These are phyloP conservation scores for Diplazon laetatorius DNA, from an alignment of 2,888 invertebrate species.

Conservation along the genomic window DNA sequence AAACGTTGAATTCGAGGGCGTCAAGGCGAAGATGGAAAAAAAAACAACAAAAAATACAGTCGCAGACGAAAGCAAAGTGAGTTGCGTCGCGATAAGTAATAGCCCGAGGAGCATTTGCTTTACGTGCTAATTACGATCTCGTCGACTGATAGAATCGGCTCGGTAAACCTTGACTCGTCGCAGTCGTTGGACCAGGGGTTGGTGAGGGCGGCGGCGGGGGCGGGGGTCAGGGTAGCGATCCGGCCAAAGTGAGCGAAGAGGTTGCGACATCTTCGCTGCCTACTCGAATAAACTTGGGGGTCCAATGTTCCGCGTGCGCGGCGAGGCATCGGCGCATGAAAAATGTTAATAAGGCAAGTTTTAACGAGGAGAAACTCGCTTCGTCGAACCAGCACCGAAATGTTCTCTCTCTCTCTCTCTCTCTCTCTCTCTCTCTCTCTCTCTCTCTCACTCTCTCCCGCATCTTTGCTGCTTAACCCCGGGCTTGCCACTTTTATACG, in stretches of 20 bases:
- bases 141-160: conserved; percentile 52
- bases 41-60: neutral
- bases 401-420: too few species aligned
- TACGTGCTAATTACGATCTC: conserved; percentile 50
- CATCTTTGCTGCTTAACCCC: conserved; percentile 31
- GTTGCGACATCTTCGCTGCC: conserved; percentile 58
- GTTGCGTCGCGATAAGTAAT: conserved; percentile 37
- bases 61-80: conserved; percentile 7
- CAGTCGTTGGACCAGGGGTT: conserved; percentile 18
- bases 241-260: conserved; percentile 22
- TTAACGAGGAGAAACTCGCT: conserved; percentile 76
- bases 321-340: conserved; percentile 78
- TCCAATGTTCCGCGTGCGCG: conserved; percentile 71
- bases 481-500: conserved; percentile 34
- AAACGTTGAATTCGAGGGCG: neutral
- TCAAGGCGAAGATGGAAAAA: neutral
- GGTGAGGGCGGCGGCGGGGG: too few species aligned
- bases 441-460: too few species aligned
- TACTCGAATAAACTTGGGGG: conserved; percentile 75
- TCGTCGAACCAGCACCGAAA: conserved; percentile 58
- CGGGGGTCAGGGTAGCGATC: too few species aligned
- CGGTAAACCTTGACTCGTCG: conserved; percentile 52
- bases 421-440: too few species aligned
- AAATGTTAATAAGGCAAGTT: conserved; percentile 81
- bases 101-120: conserved; percentile 35